Conservation (phyloP, 2,113 vertebrate species). For the Rhegmatorhina hoffmannsi region DNA sequence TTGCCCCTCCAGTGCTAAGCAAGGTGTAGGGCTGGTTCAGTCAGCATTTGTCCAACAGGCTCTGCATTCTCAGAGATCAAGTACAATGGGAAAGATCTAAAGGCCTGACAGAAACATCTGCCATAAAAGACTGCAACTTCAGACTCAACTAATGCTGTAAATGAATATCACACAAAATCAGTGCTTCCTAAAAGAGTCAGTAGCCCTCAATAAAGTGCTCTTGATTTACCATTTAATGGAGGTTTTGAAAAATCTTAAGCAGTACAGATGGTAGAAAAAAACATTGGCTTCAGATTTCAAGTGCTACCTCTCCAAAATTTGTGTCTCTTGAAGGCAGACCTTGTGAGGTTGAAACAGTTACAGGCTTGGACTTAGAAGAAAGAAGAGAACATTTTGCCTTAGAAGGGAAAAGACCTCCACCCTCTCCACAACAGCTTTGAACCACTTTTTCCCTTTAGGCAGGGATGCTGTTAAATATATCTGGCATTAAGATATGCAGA, state of each 20-base stretch:
- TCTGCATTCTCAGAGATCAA: neutral
- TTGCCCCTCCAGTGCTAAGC: neutral
- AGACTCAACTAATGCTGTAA: neutral
- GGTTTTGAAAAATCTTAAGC: neutral
- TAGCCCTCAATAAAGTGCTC: neutral
- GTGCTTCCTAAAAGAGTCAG: neutral
- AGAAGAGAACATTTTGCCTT: neutral
- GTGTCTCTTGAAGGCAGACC: neutral
- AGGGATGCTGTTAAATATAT: neutral
- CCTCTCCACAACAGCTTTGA: neutral
- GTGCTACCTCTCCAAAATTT: neutral
- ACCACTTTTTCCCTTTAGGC: neutral
- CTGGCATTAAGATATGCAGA: neutral
- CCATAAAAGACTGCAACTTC: neutral
- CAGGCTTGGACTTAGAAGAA: neutral
- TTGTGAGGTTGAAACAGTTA: neutral
- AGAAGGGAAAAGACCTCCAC: neutral
- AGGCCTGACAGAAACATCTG: neutral
- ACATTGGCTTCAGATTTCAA: neutral
- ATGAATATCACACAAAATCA: neutral
- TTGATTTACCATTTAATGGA: neutral
- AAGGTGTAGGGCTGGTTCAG: rapidly evolving
- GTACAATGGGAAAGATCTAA: neutral
- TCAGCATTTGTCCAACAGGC: neutral
- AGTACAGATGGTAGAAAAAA: neutral